These are phyloP conservation scores for Marisa cornuarietis DNA, from an alignment of 1,140 invertebrate species.

Conservation along the genomic window DNA sequence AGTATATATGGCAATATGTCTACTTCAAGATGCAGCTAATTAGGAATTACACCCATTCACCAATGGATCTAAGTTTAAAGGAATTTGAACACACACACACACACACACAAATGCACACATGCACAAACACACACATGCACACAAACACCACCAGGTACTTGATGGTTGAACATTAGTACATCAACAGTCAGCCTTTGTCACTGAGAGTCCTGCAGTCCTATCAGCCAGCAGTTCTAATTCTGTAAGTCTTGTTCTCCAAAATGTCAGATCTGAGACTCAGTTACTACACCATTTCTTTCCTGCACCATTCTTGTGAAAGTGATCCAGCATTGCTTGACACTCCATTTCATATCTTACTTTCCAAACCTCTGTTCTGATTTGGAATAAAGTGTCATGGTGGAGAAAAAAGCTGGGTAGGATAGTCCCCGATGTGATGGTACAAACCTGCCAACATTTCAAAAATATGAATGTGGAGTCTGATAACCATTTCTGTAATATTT, in stretches of 20 bases:
- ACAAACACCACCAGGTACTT: neutral
- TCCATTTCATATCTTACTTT: slow-evolving; percentile 21
- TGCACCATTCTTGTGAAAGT: slow-evolving; percentile 3
- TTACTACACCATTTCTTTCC: neutral
- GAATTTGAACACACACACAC: no score
- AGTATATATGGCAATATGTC: no score
- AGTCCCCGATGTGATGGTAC: slow-evolving; percentile 46
- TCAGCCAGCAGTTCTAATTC: neutral
- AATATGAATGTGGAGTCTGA: neutral
- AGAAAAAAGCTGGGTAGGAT: slow-evolving; percentile 49
- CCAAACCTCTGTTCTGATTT: slow-evolving; percentile 52
- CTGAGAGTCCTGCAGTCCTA: neutral
- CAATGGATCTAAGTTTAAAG: no score
- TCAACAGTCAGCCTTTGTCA: neutral
- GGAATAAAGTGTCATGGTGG: slow-evolving; percentile 40
- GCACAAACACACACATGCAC: neutral
- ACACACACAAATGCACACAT: neutral
- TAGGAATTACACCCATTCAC: no score
- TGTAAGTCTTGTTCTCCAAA: no score
- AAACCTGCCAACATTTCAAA: slow-evolving; percentile 33
- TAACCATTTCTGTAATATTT: neutral
- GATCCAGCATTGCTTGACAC: neutral
- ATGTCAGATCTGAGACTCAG: neutral
- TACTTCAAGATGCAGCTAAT: no score
- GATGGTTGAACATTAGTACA: neutral